Conservation (phyloP, 2,888 invertebrate species). For the Himalopsyche tibetana region DNA sequence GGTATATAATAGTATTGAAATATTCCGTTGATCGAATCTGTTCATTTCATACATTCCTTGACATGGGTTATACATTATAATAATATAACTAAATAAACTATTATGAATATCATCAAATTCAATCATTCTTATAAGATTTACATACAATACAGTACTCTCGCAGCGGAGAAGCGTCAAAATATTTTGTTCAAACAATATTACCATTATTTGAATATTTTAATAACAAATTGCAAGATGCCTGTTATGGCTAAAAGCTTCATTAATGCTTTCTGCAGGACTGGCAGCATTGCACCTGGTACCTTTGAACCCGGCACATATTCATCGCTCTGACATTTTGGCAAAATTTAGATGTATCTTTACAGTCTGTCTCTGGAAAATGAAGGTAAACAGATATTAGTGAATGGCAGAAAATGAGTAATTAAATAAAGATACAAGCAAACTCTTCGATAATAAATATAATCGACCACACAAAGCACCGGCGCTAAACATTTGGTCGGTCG, state of each 20-base stretch:
- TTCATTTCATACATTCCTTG: slow-evolving; percentile 19
- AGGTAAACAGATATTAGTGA: background rate
- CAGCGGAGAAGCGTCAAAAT: slow-evolving; percentile 35
- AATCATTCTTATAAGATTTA: slow-evolving; percentile 4
- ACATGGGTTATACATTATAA: slow-evolving; percentile 28
- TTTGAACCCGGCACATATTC: slow-evolving; percentile 90
- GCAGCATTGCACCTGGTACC: slow-evolving; percentile 93
- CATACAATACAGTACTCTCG: slow-evolving; percentile 39
- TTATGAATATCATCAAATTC: slow-evolving; percentile 43
- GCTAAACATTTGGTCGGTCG: no score
- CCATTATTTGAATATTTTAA: slow-evolving; percentile 6
- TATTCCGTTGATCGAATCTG: background rate
- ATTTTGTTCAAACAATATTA: slow-evolving; percentile 25
- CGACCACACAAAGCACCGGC: no score
- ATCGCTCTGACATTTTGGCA: slow-evolving; percentile 91
- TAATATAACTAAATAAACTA: slow-evolving; percentile 40
- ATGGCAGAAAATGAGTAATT: no score
- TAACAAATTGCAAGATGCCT: slow-evolving; percentile 31
- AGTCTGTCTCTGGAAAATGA: slow-evolving; percentile 78
- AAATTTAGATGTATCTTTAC: slow-evolving; percentile 88
- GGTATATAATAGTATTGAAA: background rate
- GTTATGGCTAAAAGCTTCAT: slow-evolving; percentile 29
- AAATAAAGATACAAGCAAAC: no score
- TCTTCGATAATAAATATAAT: no score
- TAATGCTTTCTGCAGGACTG: slow-evolving; percentile 80